A percentile compares a stretch with the other conserved stretches of the same genome.
Evolutionary conservation across 2,797 vertebrate species (phyloP).

Genomic region (Pseudopleuronectes americanus): DNA sequence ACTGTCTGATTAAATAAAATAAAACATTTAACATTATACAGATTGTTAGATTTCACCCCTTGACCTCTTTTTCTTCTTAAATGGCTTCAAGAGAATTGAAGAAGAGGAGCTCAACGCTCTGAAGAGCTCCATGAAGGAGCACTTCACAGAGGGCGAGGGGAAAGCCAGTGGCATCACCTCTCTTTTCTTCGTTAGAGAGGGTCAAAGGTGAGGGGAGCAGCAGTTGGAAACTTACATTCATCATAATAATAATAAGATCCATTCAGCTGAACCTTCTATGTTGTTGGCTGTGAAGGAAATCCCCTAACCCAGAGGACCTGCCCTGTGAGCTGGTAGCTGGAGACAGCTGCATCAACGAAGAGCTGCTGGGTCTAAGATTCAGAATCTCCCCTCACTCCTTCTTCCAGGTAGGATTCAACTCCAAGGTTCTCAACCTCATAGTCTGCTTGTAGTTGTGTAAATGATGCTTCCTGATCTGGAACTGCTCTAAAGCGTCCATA

Average conservation of each 20-base stretch:
- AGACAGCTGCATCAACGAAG: conserved; percentile 90
- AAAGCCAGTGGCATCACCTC: conserved; percentile 90
- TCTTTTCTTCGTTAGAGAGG: conserved; percentile 93
- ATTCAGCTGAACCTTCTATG: not conserved
- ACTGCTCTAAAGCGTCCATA: not conserved
- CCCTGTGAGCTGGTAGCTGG: conserved; percentile 92
- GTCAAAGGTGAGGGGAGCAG: conserved; percentile 87
- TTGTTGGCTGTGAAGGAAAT: conserved; percentile 83
- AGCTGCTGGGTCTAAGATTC: conserved; percentile 93
- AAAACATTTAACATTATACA: too few relatives aligned
- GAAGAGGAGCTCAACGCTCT: conserved; percentile 84
- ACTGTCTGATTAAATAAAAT: not conserved
- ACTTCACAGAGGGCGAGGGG: conserved; percentile 90
- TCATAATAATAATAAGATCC: not conserved
- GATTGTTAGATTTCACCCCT: not conserved
- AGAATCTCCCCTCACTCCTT: conserved; percentile 97
- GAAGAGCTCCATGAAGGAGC: conserved; percentile 85
- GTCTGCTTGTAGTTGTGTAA: not conserved
- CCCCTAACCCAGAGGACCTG: conserved; percentile 90
- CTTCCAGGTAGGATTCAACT: conserved; percentile 88
- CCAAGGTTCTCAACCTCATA: not conserved
- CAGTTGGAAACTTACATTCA: too few relatives aligned
- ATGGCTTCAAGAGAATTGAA: conserved; percentile 86
- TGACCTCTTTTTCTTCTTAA: conserved; percentile 1
- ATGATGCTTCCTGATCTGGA: not conserved